Evolutionary conservation across 2,113 vertebrate genomes (phyloP).

Genomic region (Pelecanus crispus): DNA sequence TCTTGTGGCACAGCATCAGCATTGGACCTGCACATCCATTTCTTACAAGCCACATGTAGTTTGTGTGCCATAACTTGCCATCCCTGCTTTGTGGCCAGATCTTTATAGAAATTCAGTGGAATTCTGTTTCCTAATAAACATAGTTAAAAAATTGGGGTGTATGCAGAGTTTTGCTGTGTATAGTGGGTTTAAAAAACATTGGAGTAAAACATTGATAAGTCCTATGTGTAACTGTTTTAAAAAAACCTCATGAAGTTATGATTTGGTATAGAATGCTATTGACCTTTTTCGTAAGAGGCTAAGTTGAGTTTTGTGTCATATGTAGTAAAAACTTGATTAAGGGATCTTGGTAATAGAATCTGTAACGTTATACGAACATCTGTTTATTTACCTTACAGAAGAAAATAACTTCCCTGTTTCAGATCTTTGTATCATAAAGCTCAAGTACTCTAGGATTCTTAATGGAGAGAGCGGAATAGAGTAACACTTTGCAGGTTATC

Average conservation of each 20-base stretch:
- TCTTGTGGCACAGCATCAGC: not conserved
- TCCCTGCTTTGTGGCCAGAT: not conserved
- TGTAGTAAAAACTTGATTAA: not conserved
- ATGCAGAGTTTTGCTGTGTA: not conserved
- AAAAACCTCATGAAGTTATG: not conserved
- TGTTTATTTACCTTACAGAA: not conserved
- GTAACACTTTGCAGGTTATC: not conserved
- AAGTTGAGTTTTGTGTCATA: not conserved
- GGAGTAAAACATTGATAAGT: not conserved
- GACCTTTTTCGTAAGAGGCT: not conserved
- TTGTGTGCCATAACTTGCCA: not conserved
- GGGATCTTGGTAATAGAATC: not conserved
- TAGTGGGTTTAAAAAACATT: not conserved
- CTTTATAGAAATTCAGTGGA: not conserved
- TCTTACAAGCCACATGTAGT: not conserved
- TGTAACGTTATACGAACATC: not conserved
- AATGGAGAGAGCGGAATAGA: not conserved
- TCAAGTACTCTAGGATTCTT: not conserved
- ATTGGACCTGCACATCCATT: not conserved
- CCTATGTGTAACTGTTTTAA: not conserved
- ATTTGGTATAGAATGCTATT: not conserved
- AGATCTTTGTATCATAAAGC: not conserved
- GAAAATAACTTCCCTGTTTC: not conserved
- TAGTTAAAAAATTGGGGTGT: not conserved
- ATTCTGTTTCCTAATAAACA: not conserved